Evolutionary conservation across 2,888 invertebrate species (phyloP).

Genomic region (Chrysolina americana): DNA sequence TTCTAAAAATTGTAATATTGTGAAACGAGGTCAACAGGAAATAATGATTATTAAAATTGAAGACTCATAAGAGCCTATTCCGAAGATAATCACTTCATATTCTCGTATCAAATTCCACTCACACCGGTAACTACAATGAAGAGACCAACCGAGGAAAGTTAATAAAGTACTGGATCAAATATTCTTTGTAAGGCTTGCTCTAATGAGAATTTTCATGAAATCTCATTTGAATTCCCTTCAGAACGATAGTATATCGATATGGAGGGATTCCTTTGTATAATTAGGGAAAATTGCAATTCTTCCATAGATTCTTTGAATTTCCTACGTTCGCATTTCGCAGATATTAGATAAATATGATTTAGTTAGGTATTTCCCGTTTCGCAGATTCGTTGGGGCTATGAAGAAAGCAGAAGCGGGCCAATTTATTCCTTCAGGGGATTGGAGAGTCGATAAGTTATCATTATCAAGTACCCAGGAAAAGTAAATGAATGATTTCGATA

Average conservation of each 20-base stretch:
- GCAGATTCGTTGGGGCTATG: background rate
- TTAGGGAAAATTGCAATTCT: conserved; percentile 25
- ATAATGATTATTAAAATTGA: no score
- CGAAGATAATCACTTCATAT: background rate
- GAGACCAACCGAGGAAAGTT: conserved; percentile 23
- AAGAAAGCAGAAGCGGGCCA: no score
- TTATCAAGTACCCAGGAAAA: no score
- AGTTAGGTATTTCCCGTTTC: background rate
- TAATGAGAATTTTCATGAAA: conserved; percentile 30
- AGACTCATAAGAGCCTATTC: background rate
- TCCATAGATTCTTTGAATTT: conserved; percentile 8
- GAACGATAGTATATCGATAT: conserved; percentile 24
- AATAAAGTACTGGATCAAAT: conserved; percentile 33
- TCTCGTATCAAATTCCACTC: conserved; percentile 26
- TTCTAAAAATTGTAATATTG: no score
- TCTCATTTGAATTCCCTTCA: conserved; percentile 28
- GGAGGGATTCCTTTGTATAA: conserved; percentile 29
- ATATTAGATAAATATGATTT: conserved; percentile 16
- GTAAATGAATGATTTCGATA: no score
- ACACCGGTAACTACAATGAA: conserved; percentile 23
- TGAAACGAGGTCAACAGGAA: no score
- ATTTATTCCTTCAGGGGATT: no score
- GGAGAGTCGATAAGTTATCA: no score
- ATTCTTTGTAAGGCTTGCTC: conserved; percentile 30
- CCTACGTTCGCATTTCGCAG: conserved; percentile 9